Conservation (phyloP, 2,113 vertebrate genomes). For the Trachemys scripta region DNA sequence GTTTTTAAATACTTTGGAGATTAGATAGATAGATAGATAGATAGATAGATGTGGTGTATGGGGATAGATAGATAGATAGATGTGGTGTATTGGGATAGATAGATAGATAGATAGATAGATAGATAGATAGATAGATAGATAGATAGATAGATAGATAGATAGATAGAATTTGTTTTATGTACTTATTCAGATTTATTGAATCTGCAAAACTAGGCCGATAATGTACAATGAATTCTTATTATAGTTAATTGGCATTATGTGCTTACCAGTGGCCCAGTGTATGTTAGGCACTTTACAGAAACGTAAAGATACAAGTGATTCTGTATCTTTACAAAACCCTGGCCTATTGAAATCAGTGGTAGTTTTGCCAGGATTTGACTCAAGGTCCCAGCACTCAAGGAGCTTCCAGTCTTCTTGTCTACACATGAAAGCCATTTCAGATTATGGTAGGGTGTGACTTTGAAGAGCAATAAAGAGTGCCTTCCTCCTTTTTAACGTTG, state of each 20-base stretch:
- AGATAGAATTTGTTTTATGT: too few relatives aligned
- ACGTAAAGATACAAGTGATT: accelerated
- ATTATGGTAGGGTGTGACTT: accelerated
- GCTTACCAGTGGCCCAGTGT: neutral
- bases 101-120: too few relatives aligned
- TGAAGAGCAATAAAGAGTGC: neutral
- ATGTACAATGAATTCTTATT: accelerated
- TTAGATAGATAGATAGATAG: neutral
- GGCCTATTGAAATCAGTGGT: accelerated
- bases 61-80: too few relatives aligned
- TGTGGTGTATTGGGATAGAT: too few relatives aligned
- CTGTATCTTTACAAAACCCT: neutral
- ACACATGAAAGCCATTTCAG: accelerated
- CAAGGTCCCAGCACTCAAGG: accelerated
- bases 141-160: too few relatives aligned
- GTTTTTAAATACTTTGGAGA: accelerated
- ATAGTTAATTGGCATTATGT: accelerated
- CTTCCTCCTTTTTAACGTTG: neutral
- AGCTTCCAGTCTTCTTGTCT: neutral
- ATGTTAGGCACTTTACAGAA: neutral
- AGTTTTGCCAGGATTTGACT: accelerated
- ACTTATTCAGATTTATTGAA: neutral
- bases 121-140: too few relatives aligned
- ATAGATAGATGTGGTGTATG: too few relatives aligned
- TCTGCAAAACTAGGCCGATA: accelerated